A percentile compares a stretch with the other conserved stretches of the same genome.
phyloP scores from a whole-genome alignment of 2,797 vertebrate species.

The Pyrrhura leucotis region DNA sequence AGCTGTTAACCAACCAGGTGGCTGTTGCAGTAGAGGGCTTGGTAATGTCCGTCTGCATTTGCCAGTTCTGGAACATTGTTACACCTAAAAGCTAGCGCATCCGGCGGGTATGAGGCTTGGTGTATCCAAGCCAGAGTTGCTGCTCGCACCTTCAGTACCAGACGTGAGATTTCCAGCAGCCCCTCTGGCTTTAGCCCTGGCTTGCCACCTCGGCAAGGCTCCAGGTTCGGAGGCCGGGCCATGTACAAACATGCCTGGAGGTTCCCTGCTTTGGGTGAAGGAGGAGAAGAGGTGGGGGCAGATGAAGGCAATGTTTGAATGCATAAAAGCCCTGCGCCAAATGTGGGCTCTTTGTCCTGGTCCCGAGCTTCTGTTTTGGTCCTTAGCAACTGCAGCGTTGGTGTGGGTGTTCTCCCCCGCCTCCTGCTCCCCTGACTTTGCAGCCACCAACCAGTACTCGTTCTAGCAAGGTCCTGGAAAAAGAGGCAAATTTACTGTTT shows the following conservation, averaged over 20 bases:
- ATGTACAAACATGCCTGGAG: rapidly evolving
- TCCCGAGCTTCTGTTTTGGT: slow-evolving; percentile 65
- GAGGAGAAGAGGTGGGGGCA: neutral
- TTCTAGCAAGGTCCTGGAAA: slow-evolving; percentile 68
- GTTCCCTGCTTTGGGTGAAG: neutral
- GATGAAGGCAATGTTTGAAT: slow-evolving; percentile 73
- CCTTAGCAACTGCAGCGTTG: neutral
- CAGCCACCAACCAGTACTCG: slow-evolving; percentile 61
- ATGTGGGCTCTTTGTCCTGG: neutral
- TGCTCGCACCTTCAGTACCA: rapidly evolving
- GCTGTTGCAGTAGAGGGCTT: neutral
- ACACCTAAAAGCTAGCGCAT: rapidly evolving
- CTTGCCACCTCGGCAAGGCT: neutral
- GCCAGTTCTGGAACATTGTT: rapidly evolving
- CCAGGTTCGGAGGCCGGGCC: neutral
- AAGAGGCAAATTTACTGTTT: slow-evolving; percentile 72
- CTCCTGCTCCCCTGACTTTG: slow-evolving; percentile 71
- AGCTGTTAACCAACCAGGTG: neutral
- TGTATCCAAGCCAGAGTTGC: neutral
- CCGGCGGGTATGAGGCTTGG: neutral
- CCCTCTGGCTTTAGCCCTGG: neutral
- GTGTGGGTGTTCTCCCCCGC: slow-evolving; percentile 69
- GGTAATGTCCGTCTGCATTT: neutral
- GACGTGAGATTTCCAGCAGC: rapidly evolving
- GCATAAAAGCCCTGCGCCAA: neutral